Evolutionary conservation across 2,113 vertebrate species (phyloP), one percentile per base, ranked within the genome.

Genomic region (Nyctereutes procyonoides): DNA sequence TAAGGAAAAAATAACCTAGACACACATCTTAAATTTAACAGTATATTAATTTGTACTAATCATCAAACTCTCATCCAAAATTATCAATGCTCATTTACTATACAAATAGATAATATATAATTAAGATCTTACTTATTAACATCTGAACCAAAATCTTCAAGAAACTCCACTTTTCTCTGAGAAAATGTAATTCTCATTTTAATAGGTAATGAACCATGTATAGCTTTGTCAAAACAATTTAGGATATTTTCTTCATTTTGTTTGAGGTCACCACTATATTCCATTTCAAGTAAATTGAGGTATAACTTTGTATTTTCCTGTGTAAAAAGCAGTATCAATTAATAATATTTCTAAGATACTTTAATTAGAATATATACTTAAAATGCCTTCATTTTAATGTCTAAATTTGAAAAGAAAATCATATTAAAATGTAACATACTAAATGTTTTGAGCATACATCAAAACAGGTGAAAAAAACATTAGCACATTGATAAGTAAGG

Each of bases 71-170:
- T 9, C 55, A 87, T 53, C 24, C 82, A 90, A 92, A 96, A 95
- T 58, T 67, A 82, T 32, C 77, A 97, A 85, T 89, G 38, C 19
- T 90, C 30, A 91, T 38, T 83, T 76, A 79, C 51, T 88, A 81
- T 86, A 94, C 43, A 96, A 93, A 95, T 10, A 95, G 2, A 76
- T 85, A 96, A 90, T 88, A 91, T 67, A 76, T 79, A 95, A 79
- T 90, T 96, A 97, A 93, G 76, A 92, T 94, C 99, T 99, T 98
- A 99, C 99, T 98, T 98, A 97, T 99, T 99, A 87, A 99, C 99
- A 97, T 99, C 99, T n/a, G 98, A 99, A 97, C 99, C 99, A 98
- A 99, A 99, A 98, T 99, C 99, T 98, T 99, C 99, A 24, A 99
- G 99, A 96, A 99, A 99, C 88, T 99, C 99, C 13, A 99, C 99